Evolutionary conservation across 2,888 invertebrate species (phyloP), one percentile per base, ranked within the genome.

Genomic region (Sabellastarte sp.): DNA sequence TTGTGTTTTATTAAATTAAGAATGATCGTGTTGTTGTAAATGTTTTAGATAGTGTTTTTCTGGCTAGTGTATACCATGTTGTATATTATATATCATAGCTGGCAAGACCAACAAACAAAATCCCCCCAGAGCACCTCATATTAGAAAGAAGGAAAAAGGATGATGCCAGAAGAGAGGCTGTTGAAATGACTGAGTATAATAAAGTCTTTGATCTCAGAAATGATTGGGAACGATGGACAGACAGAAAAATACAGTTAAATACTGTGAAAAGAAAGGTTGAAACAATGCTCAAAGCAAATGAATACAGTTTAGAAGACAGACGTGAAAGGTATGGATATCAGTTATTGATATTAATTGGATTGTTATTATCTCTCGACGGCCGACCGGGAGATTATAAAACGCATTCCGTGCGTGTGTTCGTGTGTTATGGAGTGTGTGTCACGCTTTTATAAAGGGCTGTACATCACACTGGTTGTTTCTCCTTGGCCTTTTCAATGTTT

Each of bases 221-320:
- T 74, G 78, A 80, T 61, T 82, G 81, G 81, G 80, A 81, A 64
- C 65, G 74, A 69, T 68, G 67, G 61, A 79, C 80, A n/a, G 79
- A 80, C 61, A 76, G 69, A 69, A 78, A 76, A 69, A 76, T 80
- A 57, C 73, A 80, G 66, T 61, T 75, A 24, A 77, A 78, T 61
- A 76, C 74, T 33, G 75, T 80, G 1, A 76, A 75, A 70, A 67
- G 76, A 60, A 74, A 72, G 63, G 77, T 83, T 20, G 69, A 77
- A 32, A 69, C 69, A 28, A 65, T 76, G 33, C 68, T 78, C 62
- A 74, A 76, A 60, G 76, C 76, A 33, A 73, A 78, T 59, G 74
- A 79, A 62, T 78, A 77, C 60, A 73, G 69, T 50, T 60, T 82
- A 33, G 80, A 81, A 71, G 78, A 77, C 58, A 73, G 82, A 66